Base-by-base conservation (phyloP, 2,797 vertebrate species). In the Cheirogaleus major region DNA sequence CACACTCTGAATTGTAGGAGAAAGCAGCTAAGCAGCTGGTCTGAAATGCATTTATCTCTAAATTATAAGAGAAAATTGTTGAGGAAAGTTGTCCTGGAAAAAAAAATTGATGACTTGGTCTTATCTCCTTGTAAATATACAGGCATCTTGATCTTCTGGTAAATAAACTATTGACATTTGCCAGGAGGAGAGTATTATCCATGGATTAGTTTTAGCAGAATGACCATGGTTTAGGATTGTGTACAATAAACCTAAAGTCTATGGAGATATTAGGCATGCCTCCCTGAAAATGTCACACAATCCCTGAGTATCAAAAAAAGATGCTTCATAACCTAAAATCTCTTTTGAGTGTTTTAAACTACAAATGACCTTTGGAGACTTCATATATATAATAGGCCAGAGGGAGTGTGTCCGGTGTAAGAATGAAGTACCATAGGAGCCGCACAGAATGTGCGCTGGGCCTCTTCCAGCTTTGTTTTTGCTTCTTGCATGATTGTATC, bases 101-200 rank as follows among this genome's bases (percentile, higher is more conserved):
- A 61, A 50, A n/a, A 50, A 73, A 0, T 11, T 45, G 38, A 15
- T 86, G 15, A 52, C 7, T 80, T 67, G 1, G 14, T 89, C 14
- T 86, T 82, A 82, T 82, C 14, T 69, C 22, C 50, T 80, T 95
- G 32, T 69, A 93, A 79, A 75, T 80, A 89, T 52, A 70, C 25
- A 90, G 25, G 38, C 50, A 25, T 52, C 41, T 83, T 95, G 32
- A 84, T 61, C 52, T 89, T 67, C 30, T 41, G 18, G 3, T 79
- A 67, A 95, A 88, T 61, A 86, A 89, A 75, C 45, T 76, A 65
- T 10, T 55, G 63, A 70, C 79, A 91, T 89, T 95, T 95, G 1
- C 38, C 57, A 93, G 22, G 38, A 45, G 11, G 25, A 75, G 27
- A 48, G 17, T 57, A 41, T 10, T 41, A 52, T 23, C 35, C 88